A percentile compares a stretch with the other conserved stretches of the same genome.
These are phyloP conservation scores for Ditylenchus dipsaci DNA, from an alignment of 1,140 invertebrate species.

Conservation along the genomic window DNA sequence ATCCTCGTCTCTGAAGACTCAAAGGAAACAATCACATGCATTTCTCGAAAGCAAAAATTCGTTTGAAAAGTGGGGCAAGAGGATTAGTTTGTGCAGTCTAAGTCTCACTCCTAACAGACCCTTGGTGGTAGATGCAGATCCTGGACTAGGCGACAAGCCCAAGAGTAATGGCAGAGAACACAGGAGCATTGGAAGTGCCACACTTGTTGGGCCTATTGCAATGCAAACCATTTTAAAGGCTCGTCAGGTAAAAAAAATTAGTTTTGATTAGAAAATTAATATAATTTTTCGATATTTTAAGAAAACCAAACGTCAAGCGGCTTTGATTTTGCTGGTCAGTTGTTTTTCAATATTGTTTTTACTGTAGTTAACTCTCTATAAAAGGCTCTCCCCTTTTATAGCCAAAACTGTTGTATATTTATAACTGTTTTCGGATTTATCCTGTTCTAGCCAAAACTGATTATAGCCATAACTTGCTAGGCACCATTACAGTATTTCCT, in stretches of 20 bases:
- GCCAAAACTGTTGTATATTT: too few relatives aligned
- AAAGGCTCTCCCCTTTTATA: too few relatives aligned
- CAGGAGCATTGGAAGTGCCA: not conserved
- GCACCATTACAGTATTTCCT: too few relatives aligned
- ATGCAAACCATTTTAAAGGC: conserved; percentile 46
- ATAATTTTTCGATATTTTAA: conserved; percentile 21
- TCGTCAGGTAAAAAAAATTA: conserved; percentile 25
- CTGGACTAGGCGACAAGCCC: not conserved
- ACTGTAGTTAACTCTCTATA: too few relatives aligned
- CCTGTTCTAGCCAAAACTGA: too few relatives aligned
- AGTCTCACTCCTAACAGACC: conserved; percentile 3
- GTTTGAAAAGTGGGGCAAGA: not conserved
- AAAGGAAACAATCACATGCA: not conserved
- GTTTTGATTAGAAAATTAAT: not conserved
- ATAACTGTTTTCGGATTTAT: too few relatives aligned
- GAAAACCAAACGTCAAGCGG: conserved; percentile 48
- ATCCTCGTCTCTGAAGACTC: not conserved
- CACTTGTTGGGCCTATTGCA: conserved; percentile 42
- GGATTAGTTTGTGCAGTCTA: conserved; percentile 5
- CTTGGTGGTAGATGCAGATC: not conserved
- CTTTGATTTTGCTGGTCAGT: not conserved
- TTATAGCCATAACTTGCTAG: too few relatives aligned
- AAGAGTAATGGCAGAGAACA: not conserved
- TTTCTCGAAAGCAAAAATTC: conserved; percentile 1
- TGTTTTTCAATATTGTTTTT: not conserved